Evolutionary conservation across 2,113 vertebrate genomes (phyloP), one percentile per base, ranked within the genome.

Genomic region (Ochotona princeps): DNA sequence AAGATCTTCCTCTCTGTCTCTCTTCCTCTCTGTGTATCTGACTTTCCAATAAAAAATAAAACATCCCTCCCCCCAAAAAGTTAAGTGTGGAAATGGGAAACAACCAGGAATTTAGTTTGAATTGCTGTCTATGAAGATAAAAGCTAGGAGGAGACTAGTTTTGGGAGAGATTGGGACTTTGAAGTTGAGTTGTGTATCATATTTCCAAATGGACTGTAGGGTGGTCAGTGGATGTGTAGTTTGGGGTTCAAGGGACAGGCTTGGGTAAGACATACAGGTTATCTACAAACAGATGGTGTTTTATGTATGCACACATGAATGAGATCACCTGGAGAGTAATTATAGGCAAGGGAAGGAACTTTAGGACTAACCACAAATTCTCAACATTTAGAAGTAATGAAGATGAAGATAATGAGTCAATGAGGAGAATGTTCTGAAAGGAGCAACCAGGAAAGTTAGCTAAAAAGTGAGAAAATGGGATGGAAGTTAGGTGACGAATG

Each of bases 221-320:
- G 28, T n/a, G 76, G 66, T 23, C 57, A 72, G 47, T 23, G 38
- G 20, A 38, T 67, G 15, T 79, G 10, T 73, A 75, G 60, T 65
- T 70, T 51, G n/a, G 66, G 57, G 38, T 90, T 87, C 66, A 66
- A 78, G 88, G 63, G 86, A 94, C 38, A 78, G 26, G 47, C 44
- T 44, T 25, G 32, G 15, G 66, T 51, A 63, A 87, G 63, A 81
- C 15, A 73, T 17, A 72, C 11, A 67, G 23, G 54, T 69, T 26
- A 49, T 72, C 57, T 61, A 35, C 8, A 32, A 44, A 30, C 23
- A 65, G 66, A 49, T 87, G 30, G 25, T 83, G 72, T 74, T 80
- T 86, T 6, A 44, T 44, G 35, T 69, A 28, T 83, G 67, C 38
- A 90, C 66, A 8, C 38, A 47, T 75, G n/a, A 63, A 44, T 80